phyloP scores from a whole-genome alignment of 2,888 invertebrate species.

The Agriopis marginaria region DNA sequence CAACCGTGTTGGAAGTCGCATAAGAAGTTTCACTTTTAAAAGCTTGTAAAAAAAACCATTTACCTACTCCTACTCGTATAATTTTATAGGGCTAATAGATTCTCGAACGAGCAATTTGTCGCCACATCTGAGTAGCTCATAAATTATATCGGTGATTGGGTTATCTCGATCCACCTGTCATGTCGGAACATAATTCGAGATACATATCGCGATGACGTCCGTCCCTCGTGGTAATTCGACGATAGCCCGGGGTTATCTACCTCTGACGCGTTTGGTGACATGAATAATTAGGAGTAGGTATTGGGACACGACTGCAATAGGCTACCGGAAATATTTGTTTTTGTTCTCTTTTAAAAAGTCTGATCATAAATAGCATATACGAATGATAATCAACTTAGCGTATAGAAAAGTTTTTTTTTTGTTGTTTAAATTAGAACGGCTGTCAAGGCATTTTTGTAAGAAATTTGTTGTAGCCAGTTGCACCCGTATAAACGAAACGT shows the following conservation, averaged over 20 bases:
- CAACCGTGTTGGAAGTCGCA: no score
- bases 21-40: no score
- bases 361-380: no score
- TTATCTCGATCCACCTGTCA: slow-evolving; percentile 45
- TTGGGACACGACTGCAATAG: slow-evolving; percentile 16
- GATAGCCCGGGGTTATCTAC: slow-evolving; percentile 55
- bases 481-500: no score
- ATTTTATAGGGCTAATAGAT: slow-evolving; percentile 14
- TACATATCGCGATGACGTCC: slow-evolving; percentile 52
- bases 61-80: background rate
- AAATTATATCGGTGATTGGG: slow-evolving; percentile 19
- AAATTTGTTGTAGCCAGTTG: no score
- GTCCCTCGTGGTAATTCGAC: slow-evolving; percentile 44
- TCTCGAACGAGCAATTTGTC: slow-evolving; percentile 5
- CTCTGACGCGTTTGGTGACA: slow-evolving; percentile 47
- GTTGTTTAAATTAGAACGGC: no score
- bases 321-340: no score
- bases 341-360: no score
- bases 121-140: slow-evolving; percentile 16
- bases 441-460: no score
- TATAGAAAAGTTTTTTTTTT: no score
- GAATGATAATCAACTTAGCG: no score
- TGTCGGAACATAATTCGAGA: slow-evolving; percentile 39
- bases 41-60: no score
- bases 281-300: slow-evolving; percentile 28